Base-by-base conservation (phyloP, 2,888 invertebrate species). In the Ectobius pallidus region DNA sequence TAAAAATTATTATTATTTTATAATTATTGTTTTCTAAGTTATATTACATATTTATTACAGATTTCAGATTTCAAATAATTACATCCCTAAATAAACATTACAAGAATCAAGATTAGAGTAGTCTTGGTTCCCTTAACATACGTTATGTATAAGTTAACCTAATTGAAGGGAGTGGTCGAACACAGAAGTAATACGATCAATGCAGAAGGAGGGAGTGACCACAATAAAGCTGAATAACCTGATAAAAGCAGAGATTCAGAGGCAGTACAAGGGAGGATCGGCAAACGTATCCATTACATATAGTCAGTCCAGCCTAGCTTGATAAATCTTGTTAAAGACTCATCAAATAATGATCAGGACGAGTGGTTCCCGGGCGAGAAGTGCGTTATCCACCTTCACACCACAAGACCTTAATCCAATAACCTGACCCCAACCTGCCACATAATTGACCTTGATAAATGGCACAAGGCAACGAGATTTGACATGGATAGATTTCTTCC, bases 361-460 rank as follows among this genome's bases (percentile, higher is more conserved):
- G 11, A 46, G 25, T 25, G 65, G 18, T 25, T 65, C 65, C n/a
- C n/a, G n/a, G 65, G 65, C 27, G 65, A 65, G 65, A 65, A 65
- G 16, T 32, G 32, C 30, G 3, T 27, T 25, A 32, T 14, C 30
- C 32, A 16, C 30, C 30, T 34, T 61, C 61, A 61, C 30, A 61
- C 42, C 63, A 42, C 42, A 9, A n/a, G 3, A 3, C 49, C 34
- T 46, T 73, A 73, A 73, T 70, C 73, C 63, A 73, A 73, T 73
- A 69, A 73, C 27, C 18, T 39, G 39, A 25, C 42, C 58, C 49
- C 30, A 30, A 65, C 6, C n/a, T 7, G 30, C n/a, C 22, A 46
- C 32, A 46, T 65, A 69, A 72, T 69, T 69, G 69, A 63, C 69
- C 72, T 69, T 72, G 72, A 72, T 69, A 49, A 69, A 72, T 73